A percentile compares a stretch with the other conserved stretches of the same genome.
phyloP scores from a whole-genome alignment of 2,888 invertebrate species.

The Odontocolon sp. region DNA sequence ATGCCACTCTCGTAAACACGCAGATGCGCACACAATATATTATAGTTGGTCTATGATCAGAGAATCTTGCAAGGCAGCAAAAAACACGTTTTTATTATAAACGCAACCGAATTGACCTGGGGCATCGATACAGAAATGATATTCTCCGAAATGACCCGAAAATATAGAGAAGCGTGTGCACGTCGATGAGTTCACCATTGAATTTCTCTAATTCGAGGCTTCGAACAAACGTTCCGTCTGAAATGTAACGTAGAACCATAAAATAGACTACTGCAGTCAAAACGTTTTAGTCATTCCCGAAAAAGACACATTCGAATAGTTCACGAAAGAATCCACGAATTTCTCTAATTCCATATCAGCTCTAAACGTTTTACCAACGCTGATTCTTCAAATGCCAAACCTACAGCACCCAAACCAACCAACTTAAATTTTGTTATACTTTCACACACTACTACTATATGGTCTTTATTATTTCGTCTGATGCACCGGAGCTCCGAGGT shows the following conservation, averaged over 20 bases:
- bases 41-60: conserved; percentile 6
- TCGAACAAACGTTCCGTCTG: conserved; percentile 14
- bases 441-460: background rate
- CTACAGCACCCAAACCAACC: background rate
- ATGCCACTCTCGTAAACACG: conserved; percentile 31
- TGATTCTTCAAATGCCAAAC: background rate
- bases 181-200: background rate
- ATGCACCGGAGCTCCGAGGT: conserved; percentile 4
- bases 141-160: conserved; percentile 38
- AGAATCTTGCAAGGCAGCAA: conserved; percentile 35
- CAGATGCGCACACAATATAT: background rate
- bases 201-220: conserved; percentile 51
- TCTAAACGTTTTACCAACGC: conserved; percentile 6
- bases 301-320: conserved; percentile 20
- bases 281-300: conserved; percentile 9
- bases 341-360: background rate
- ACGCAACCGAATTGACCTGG: conserved; percentile 5
- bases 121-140: background rate
- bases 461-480: conserved; percentile 34
- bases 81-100: conserved; percentile 23
- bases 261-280: background rate
- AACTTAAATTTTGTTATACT: background rate
- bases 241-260: conserved; percentile 23
- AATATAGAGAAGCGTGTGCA: conserved; percentile 25
- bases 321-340: background rate